Percentiles rank a stretch among this genome's conserved stretches.
Conservation (phyloP, 2,797 vertebrate genomes). For the Tenualosa ilisha region DNA sequence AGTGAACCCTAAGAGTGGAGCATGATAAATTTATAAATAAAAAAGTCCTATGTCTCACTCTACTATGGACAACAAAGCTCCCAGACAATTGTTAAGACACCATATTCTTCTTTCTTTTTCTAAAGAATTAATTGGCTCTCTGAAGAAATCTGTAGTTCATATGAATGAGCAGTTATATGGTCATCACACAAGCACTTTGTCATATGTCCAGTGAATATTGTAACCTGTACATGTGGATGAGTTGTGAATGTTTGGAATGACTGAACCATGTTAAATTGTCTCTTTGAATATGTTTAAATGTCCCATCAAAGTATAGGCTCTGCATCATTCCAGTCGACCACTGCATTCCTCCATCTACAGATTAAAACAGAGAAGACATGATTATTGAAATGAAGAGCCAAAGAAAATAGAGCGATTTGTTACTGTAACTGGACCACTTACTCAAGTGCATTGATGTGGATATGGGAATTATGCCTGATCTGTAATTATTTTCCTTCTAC, state of each 20-base stretch:
- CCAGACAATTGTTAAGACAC: background rate
- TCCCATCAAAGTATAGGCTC: slow-evolving; percentile 89
- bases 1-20: background rate
- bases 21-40: background rate
- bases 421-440: background rate
- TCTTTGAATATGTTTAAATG: background rate
- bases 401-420: background rate
- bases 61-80: background rate
- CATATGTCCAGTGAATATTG: background rate
- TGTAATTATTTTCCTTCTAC: background rate
- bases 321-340: slow-evolving; percentile 88
- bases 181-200: background rate
- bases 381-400: background rate
- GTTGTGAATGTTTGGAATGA: background rate
- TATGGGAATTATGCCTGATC: background rate
- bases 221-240: background rate
- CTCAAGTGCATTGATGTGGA: background rate
- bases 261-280: background rate
- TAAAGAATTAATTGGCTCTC: background rate
- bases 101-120: background rate
- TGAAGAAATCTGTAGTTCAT: background rate
- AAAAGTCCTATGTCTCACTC: background rate
- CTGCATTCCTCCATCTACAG: slow-evolving; percentile 87
- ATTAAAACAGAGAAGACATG: background rate
- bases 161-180: background rate